These are phyloP conservation scores for Aethes cnicana DNA, from an alignment of 2,888 invertebrate genomes.

Conservation along the genomic window DNA sequence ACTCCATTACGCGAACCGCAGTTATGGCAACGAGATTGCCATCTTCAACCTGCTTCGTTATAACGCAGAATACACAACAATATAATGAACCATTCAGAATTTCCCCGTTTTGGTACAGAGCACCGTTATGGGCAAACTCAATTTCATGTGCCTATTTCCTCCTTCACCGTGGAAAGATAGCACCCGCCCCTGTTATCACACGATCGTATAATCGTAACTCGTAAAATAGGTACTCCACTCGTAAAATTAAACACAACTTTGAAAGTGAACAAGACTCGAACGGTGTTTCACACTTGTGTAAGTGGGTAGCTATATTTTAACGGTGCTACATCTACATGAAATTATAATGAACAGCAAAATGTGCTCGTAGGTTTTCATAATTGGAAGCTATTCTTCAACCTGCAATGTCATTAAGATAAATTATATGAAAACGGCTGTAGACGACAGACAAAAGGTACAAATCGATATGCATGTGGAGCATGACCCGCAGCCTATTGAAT, in stretches of 20 bases:
- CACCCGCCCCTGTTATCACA: conserved; percentile 48
- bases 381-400: conserved; percentile 25
- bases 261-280: too few species aligned
- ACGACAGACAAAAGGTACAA: conserved; percentile 24
- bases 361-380: conserved; percentile 27
- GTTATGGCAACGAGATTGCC: conserved; percentile 62
- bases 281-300: too few species aligned
- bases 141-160: conserved; percentile 54
- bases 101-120: conserved; percentile 45
- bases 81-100: conserved; percentile 54
- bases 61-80: conserved; percentile 49
- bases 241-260: too few species aligned
- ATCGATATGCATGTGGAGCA: conserved; percentile 28
- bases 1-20: conserved; percentile 63
- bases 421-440: conserved; percentile 24
- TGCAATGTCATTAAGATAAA: conserved; percentile 31
- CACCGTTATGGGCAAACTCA: conserved; percentile 47
- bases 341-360: conserved; percentile 24
- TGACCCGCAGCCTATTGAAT: conserved; percentile 27
- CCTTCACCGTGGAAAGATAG: conserved; percentile 54
- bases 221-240: too few species aligned
- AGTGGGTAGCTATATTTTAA: conserved; percentile 8
- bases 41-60: conserved; percentile 53
- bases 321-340: conserved; percentile 13
- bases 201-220: conserved; percentile 49